Conservation (phyloP, 1,140 invertebrate species). For the Cecropterus lyciades region DNA sequence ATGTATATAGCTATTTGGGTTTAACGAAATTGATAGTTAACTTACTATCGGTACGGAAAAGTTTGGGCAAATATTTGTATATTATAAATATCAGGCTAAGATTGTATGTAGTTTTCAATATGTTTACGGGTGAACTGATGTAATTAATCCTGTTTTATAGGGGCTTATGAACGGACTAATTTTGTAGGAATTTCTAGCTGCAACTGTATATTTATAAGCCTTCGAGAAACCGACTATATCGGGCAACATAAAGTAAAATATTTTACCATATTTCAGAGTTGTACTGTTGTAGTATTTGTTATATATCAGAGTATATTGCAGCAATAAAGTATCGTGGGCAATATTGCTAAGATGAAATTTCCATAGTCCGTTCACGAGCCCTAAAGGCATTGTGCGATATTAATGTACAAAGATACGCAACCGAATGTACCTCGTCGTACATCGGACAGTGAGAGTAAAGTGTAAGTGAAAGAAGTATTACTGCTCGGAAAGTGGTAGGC, state of each 20-base stretch:
- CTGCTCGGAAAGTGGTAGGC: not conserved
- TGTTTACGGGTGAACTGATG: slow-evolving; percentile 7
- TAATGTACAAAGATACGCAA: too few relatives aligned
- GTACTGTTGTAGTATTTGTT: too few relatives aligned
- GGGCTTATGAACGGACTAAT: not conserved
- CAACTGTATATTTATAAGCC: too few relatives aligned
- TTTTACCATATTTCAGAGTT: too few relatives aligned
- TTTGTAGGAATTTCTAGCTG: too few relatives aligned
- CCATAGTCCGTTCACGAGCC: too few relatives aligned
- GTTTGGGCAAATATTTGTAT: slow-evolving; percentile 4
- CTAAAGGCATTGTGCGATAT: too few relatives aligned
- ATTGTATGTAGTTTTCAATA: slow-evolving; percentile 1
- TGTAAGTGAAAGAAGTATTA: slow-evolving; percentile 7
- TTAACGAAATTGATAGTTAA: not conserved
- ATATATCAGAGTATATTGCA: too few relatives aligned
- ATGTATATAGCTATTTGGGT: not conserved
- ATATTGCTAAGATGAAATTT: too few relatives aligned
- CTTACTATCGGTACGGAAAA: not conserved
- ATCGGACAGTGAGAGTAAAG: slow-evolving; percentile 12
- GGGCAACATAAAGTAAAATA: too few relatives aligned
- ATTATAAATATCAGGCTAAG: slow-evolving; percentile 8
- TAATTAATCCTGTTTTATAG: not conserved
- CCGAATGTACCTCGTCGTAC: not conserved
- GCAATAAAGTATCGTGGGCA: too few relatives aligned
- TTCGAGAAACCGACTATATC: too few relatives aligned